Percentiles rank a stretch among this genome's conserved stretches.
Evolutionary conservation across 2,888 invertebrate species (phyloP).

Genomic region (Mechanitis messenoides): DNA sequence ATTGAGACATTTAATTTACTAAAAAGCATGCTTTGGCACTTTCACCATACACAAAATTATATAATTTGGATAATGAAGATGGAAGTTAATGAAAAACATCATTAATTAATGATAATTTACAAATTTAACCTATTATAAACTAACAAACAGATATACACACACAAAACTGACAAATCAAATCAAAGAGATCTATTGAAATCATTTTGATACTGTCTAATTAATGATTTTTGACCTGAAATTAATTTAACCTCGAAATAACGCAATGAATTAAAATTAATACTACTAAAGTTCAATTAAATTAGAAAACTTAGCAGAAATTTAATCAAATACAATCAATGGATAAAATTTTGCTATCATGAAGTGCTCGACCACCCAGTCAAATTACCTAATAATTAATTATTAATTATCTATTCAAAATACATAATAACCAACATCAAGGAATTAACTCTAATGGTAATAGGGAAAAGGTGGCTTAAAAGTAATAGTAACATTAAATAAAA

Average conservation of each 20-base stretch:
- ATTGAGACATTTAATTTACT: slow-evolving; percentile 20
- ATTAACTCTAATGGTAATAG: slow-evolving; percentile 69
- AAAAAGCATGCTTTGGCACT: slow-evolving; percentile 60
- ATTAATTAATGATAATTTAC: slow-evolving; percentile 47
- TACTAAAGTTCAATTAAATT: background rate
- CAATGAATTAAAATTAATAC: slow-evolving; percentile 4
- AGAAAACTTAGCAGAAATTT: background rate
- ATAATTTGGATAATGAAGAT: slow-evolving; percentile 30
- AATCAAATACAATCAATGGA: background rate
- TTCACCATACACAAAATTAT: slow-evolving; percentile 48
- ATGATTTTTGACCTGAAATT: slow-evolving; percentile 8
- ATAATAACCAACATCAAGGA: slow-evolving; percentile 62
- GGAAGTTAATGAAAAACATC: slow-evolving; percentile 28
- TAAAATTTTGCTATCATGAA: slow-evolving; percentile 28
- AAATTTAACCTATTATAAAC: slow-evolving; percentile 66
- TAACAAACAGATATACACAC: slow-evolving; percentile 73
- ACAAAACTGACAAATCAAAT: slow-evolving; percentile 44
- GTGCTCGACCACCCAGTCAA: slow-evolving; percentile 40
- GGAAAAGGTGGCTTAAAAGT: slow-evolving; percentile 62
- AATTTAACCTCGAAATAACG: slow-evolving; percentile 5
- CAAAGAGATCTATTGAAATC: slow-evolving; percentile 52
- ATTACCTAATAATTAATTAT: slow-evolving; percentile 44
- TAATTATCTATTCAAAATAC: slow-evolving; percentile 37
- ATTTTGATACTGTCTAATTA: slow-evolving; percentile 30
- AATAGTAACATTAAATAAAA: slow-evolving; percentile 72